Base-by-base conservation (phyloP, 2,888 invertebrate genomes). In the Scaptodrosophila latifasciaeformis region DNA sequence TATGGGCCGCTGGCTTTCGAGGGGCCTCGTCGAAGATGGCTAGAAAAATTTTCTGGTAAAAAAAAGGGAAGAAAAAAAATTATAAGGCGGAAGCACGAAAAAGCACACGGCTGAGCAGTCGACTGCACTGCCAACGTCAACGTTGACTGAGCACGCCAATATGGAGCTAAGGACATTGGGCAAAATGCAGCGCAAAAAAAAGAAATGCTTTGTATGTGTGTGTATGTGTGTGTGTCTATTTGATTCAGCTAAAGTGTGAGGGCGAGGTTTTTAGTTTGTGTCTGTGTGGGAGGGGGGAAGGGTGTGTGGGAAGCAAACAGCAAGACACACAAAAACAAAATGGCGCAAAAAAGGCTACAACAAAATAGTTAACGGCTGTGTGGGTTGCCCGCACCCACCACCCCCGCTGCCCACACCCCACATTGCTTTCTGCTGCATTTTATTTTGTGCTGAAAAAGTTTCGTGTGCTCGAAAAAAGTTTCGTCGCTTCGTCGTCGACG, bases 391-490 rank as follows among this genome's bases (percentile, higher is more conserved):
- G 12, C 34, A 34, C 0, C 17, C 18, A 49, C 37, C 17, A 49
- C 35, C 47, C 56, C 49, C 59, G 57, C 57, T 57, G 65, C 63
- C 48, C 39, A 44, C 65, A 60, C 55, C 67, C 6, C 34, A 34
- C 34, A 58, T 75, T 59, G 54, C 60, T 54, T 18, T 13, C 31
- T 62, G 63, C 63, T 75, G 80, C 74, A 80, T 75, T 75, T 80
- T 74, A 80, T 76, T 80, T 76, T 82, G 78, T 76, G 84, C 84
- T 83, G 82, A 84, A 84, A 85, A 85, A 86, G 85, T 86, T 86
- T 86, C 83, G 86, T 85, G 84, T 86, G 84, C 80, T 84, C 86
- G 81, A 84, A 86, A 86, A 80, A 81, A 81, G 80, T 81, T 80
- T 78, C 78, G 77, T 79, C 77, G 78, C 75, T 79, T 77, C 79